Conservation (phyloP, 2,888 invertebrate genomes). For the Syrphus vitripennis region DNA sequence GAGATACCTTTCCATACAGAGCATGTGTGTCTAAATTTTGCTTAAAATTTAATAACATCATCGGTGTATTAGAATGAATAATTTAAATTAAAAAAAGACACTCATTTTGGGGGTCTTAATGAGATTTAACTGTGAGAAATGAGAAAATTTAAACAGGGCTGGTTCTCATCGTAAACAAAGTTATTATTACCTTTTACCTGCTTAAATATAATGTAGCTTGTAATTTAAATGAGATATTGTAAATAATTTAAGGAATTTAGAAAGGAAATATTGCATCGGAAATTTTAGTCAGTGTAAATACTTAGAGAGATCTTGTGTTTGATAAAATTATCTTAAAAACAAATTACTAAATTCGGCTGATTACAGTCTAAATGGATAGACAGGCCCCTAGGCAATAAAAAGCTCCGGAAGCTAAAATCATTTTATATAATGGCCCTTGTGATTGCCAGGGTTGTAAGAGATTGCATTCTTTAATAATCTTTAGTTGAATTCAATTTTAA, state of each 20-base stretch:
- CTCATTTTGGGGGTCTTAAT: neutral
- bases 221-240: neutral
- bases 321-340: too few relatives aligned
- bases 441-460: too few relatives aligned
- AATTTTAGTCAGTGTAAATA: neutral
- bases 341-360: too few relatives aligned
- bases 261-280: neutral
- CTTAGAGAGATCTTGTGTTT: too few relatives aligned
- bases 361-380: too few relatives aligned
- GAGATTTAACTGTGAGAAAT: conserved; percentile 11
- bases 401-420: too few relatives aligned
- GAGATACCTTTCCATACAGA: neutral
- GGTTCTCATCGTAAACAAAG: conserved; percentile 11
- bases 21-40: neutral
- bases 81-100: neutral
- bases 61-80: neutral
- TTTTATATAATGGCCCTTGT: too few relatives aligned
- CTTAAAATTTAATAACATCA: conserved; percentile 9
- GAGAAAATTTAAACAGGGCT: neutral
- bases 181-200: neutral
- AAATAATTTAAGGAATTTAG: neutral
- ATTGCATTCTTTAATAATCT: too few relatives aligned
- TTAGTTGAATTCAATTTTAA: too few relatives aligned
- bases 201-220: neutral
- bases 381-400: too few relatives aligned